phyloP scores from a whole-genome alignment of 1,140 invertebrate species.

The Ladona fulva region DNA sequence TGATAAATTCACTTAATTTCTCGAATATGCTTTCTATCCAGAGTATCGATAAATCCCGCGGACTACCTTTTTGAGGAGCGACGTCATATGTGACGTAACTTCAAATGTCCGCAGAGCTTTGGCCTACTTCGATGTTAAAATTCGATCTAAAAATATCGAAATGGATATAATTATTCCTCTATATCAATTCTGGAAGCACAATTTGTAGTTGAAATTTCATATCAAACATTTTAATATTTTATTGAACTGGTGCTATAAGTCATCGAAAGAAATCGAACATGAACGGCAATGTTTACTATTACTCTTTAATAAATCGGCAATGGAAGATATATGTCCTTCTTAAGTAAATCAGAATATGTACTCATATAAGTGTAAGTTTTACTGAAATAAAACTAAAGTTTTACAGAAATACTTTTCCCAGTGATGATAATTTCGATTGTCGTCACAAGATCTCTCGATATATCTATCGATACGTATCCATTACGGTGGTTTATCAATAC shows the following conservation, averaged over 20 bases:
- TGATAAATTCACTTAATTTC: too few relatives aligned
- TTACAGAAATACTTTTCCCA: too few relatives aligned
- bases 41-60: neutral
- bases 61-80: neutral
- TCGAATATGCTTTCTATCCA: neutral
- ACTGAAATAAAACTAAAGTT: too few relatives aligned
- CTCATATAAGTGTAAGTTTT: too few relatives aligned
- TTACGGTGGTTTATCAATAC: constrained; percentile 9
- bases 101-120: constrained; percentile 3
- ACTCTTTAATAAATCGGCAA: too few relatives aligned
- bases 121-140: neutral
- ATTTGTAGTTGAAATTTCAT: neutral
- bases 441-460: neutral
- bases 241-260: too few relatives aligned
- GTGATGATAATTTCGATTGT: too few relatives aligned
- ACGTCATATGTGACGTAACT: neutral
- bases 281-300: too few relatives aligned
- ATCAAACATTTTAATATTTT: neutral
- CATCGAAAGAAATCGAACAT: too few relatives aligned
- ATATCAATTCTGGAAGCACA: neutral
- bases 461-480: neutral
- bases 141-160: constrained; percentile 1
- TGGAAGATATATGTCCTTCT: too few relatives aligned
- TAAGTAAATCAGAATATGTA: too few relatives aligned
- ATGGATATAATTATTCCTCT: neutral